phyloP scores from a whole-genome alignment of 2,888 invertebrate genomes.

The Watsonalla binaria region DNA sequence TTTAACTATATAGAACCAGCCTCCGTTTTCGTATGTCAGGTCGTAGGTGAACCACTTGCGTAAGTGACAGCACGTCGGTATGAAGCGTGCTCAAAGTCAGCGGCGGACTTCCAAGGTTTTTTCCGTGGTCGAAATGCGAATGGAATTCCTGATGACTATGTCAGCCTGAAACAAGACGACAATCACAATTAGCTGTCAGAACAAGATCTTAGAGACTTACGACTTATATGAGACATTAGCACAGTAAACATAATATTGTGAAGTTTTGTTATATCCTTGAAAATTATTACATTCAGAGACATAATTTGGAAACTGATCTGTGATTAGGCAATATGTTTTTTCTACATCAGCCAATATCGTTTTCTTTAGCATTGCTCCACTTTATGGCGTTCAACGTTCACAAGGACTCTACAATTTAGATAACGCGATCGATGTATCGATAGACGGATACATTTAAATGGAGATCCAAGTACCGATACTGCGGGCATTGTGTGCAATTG shows the following conservation, averaged over 20 bases:
- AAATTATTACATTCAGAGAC: background rate
- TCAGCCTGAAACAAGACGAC: slow-evolving; percentile 56
- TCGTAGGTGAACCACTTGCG: slow-evolving; percentile 28
- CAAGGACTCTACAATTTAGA: slow-evolving; percentile 57
- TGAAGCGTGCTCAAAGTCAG: slow-evolving; percentile 36
- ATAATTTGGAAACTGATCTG: slow-evolving; percentile 1
- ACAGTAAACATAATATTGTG: background rate
- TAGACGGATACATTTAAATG: slow-evolving; percentile 49
- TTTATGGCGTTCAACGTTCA: slow-evolving; percentile 28
- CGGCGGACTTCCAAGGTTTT: slow-evolving; percentile 33
- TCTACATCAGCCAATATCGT: slow-evolving; percentile 16
- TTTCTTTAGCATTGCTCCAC: slow-evolving; percentile 26
- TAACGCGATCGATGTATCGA: slow-evolving; percentile 47
- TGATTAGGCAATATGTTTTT: slow-evolving; percentile 3
- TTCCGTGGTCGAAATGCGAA: slow-evolving; percentile 31
- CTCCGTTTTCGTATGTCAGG: slow-evolving; percentile 5
- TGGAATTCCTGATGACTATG: slow-evolving; percentile 42
- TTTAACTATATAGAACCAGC: background rate
- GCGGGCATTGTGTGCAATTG: slow-evolving; percentile 24
- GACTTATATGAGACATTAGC: too few relatives aligned
- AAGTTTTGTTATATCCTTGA: background rate
- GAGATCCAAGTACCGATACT: slow-evolving; percentile 35
- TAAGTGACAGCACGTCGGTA: slow-evolving; percentile 33
- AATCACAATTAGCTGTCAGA: slow-evolving; percentile 17
- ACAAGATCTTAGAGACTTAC: background rate